Conservation (phyloP, 2,888 invertebrate species). For the Drosophila dives region DNA sequence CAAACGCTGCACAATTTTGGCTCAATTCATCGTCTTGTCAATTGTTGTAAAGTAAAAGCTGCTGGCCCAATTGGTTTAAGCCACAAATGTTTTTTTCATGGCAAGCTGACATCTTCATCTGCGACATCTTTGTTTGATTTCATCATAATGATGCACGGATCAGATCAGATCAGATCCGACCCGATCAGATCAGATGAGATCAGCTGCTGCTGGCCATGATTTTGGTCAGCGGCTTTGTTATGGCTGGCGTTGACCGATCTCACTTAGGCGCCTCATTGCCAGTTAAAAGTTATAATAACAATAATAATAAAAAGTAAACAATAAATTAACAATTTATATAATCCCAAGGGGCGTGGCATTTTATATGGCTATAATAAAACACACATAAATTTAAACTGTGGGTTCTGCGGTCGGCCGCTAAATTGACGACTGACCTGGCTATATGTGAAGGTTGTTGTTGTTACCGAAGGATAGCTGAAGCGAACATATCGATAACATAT, state of each 20-base stretch:
- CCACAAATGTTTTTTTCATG: slow-evolving; percentile 58
- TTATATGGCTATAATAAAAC: slow-evolving; percentile 1
- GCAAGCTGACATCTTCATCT: not conserved
- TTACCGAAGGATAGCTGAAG: slow-evolving; percentile 7
- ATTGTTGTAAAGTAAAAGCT: slow-evolving; percentile 66
- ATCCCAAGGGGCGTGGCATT: slow-evolving; percentile 39
- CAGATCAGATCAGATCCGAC: slow-evolving; percentile 1
- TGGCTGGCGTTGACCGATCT: slow-evolving; percentile 12
- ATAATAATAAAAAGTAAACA: slow-evolving; percentile 32
- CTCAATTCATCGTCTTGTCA: slow-evolving; percentile 24
- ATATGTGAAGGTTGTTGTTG: slow-evolving; percentile 16
- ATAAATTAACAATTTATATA: slow-evolving; percentile 59
- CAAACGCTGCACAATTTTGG: slow-evolving; percentile 4
- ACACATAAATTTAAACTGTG: slow-evolving; percentile 14
- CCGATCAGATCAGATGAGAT: slow-evolving; percentile 8
- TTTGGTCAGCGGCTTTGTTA: slow-evolving; percentile 21
- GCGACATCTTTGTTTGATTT: not conserved
- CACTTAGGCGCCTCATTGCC: slow-evolving; percentile 27
- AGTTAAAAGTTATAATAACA: slow-evolving; percentile 37
- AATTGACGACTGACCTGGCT: slow-evolving; percentile 1
- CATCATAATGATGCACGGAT: not conserved
- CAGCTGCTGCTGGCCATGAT: slow-evolving; percentile 42
- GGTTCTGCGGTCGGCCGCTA: slow-evolving; percentile 40
- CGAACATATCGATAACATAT: slow-evolving; percentile 3
- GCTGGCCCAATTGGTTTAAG: slow-evolving; percentile 32